These are phyloP conservation scores for Paradisaea rubra DNA, from an alignment of 2,113 vertebrate genomes.

Conservation along the genomic window DNA sequence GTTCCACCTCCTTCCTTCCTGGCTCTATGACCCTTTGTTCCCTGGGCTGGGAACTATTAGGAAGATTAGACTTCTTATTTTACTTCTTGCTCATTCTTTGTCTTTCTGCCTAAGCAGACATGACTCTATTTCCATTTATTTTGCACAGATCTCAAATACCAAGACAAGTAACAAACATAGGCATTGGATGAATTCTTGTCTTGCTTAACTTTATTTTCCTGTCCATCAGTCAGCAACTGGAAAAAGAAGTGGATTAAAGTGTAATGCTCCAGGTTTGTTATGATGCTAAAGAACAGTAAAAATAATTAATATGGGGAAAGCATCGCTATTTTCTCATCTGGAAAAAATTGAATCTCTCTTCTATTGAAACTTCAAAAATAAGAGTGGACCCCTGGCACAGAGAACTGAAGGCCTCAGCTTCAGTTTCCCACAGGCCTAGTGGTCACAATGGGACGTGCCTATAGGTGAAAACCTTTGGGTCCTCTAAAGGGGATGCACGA, in stretches of 20 bases:
- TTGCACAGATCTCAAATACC: not conserved
- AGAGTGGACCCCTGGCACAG: not conserved
- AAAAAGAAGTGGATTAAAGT: not conserved
- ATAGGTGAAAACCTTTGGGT: not conserved
- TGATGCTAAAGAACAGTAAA: not conserved
- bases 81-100: not conserved
- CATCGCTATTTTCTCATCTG: not conserved
- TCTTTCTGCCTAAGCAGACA: not conserved
- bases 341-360: not conserved
- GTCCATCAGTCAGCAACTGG: not conserved
- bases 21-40: not conserved
- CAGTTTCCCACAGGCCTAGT: not conserved
- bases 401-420: not conserved
- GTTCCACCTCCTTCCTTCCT: not conserved
- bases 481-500: not conserved
- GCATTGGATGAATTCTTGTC: not conserved
- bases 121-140: not conserved
- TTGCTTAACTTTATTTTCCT: not conserved
- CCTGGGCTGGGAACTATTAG: not conserved
- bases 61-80: not conserved
- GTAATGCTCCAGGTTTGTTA: not conserved
- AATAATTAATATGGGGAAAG: not conserved
- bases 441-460: fast-evolving
- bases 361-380: not conserved
- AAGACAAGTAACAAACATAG: not conserved